phyloP scores from a whole-genome alignment of 2,797 vertebrate species.

The Pipistrellus kuhlii region DNA sequence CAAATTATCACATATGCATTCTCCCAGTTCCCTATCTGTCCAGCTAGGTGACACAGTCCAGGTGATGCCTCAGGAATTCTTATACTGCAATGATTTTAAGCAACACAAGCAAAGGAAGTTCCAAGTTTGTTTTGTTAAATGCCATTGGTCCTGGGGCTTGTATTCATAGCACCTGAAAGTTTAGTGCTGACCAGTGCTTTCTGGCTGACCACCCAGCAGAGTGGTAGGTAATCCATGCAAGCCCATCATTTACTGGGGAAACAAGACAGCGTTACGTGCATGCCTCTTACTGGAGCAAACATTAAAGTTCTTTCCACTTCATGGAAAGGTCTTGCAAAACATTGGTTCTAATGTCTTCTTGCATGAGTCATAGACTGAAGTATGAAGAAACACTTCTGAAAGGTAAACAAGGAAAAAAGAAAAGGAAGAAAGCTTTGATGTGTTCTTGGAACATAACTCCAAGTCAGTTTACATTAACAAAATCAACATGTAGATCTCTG shows the following conservation, averaged over 20 bases:
- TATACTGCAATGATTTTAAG: neutral
- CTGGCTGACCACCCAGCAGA: constrained; percentile 66
- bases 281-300: constrained; percentile 80
- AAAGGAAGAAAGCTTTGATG: constrained; percentile 50
- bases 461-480: constrained; percentile 59
- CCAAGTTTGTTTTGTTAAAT: neutral
- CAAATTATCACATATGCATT: neutral
- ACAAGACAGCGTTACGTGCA: constrained; percentile 49
- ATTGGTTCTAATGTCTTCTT: neutral
- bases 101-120: constrained; percentile 28
- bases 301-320: constrained; percentile 61
- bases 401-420: constrained; percentile 76
- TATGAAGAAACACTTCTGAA: constrained; percentile 69
- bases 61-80: neutral
- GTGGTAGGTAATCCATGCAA: constrained; percentile 55
- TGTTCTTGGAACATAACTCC: constrained; percentile 58
- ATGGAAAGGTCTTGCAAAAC: constrained; percentile 81
- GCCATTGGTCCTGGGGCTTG: neutral
- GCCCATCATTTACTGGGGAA: constrained; percentile 72
- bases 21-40: neutral
- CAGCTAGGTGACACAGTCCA: neutral
- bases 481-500: constrained; percentile 43
- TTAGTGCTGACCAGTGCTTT: constrained; percentile 60
- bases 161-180: constrained; percentile 39
- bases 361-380: constrained; percentile 64